Conservation (phyloP, 1,140 invertebrate genomes). For the Batillaria attramentaria region DNA sequence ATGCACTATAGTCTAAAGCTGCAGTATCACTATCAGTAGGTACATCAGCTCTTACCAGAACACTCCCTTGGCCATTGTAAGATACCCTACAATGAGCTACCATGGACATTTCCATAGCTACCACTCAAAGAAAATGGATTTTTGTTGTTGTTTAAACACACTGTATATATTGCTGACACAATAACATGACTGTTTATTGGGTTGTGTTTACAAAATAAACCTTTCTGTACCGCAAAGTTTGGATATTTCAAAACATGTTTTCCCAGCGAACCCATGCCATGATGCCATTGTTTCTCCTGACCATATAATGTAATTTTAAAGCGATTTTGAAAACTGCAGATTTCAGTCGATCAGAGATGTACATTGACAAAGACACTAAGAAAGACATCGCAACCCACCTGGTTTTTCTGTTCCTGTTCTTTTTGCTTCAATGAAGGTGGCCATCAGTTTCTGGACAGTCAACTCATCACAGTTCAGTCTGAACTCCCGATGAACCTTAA, state of each 20-base stretch:
- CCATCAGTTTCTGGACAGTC: slow-evolving; percentile 91
- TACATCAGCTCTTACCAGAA: neutral
- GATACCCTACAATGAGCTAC: too few species aligned
- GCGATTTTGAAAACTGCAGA: neutral
- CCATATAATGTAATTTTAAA: neutral
- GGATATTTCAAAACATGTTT: too few species aligned
- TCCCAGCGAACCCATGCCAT: too few species aligned
- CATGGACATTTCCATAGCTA: too few species aligned
- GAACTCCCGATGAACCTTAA: slow-evolving; percentile 90
- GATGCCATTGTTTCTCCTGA: neutral
- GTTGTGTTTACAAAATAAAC: too few species aligned
- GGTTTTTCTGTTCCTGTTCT: slow-evolving; percentile 92
- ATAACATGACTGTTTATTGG: too few species aligned
- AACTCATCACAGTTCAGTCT: slow-evolving; percentile 90
- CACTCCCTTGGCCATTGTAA: neutral
- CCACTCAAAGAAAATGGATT: too few species aligned
- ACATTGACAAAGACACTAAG: neutral
- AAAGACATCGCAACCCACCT: slow-evolving; percentile 76
- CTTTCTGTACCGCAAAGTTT: too few species aligned
- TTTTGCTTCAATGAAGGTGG: slow-evolving; percentile 92
- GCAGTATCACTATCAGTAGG: neutral
- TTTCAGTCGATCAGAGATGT: neutral
- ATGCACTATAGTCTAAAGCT: neutral
- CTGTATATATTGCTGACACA: too few species aligned
- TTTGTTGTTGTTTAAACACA: too few species aligned